These are phyloP conservation scores for Villa cingulata DNA, from an alignment of 2,888 invertebrate genomes.

Conservation along the genomic window DNA sequence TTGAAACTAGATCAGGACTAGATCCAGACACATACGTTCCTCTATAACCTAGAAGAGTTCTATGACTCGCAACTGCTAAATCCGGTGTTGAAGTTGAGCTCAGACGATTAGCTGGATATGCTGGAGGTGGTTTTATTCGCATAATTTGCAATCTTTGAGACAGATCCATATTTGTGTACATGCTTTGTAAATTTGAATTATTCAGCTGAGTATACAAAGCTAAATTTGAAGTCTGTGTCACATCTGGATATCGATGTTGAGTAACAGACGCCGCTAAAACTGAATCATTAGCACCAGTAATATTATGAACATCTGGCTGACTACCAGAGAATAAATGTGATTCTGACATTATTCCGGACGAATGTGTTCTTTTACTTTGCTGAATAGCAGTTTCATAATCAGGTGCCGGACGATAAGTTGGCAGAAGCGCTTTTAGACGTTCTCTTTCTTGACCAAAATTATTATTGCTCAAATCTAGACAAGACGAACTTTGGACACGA, in stretches of 20 bases:
- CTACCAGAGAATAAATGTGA: constrained; percentile 40
- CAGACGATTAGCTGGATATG: constrained; percentile 63
- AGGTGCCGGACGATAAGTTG: constrained; percentile 78
- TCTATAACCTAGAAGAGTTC: constrained; percentile 32
- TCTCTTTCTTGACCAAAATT: constrained; percentile 32
- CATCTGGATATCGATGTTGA: constrained; percentile 46
- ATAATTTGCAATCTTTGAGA: constrained; percentile 33
- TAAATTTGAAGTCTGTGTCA: constrained; percentile 41
- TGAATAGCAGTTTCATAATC: constrained; percentile 91
- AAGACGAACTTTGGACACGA: constrained; percentile 32
- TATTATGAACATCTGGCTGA: constrained; percentile 60
- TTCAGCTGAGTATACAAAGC: constrained; percentile 27
- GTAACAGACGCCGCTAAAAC: constrained; percentile 21
- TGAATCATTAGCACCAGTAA: constrained; percentile 25
- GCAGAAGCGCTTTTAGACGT: constrained; percentile 56
- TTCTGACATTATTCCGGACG: constrained; percentile 17
- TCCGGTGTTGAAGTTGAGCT: constrained; percentile 77
- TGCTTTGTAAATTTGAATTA: constrained; percentile 13
- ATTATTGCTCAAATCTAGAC: constrained; percentile 34
- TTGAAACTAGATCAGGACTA: constrained; percentile 64
- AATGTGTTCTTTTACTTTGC: constrained; percentile 52
- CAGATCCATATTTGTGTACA: constrained; percentile 26
- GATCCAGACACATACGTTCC: constrained; percentile 54
- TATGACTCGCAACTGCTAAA: constrained; percentile 58
- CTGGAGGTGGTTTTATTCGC: constrained; percentile 62